These are phyloP conservation scores for Anas platyrhynchos DNA, from an alignment of 2,113 vertebrate species.

Conservation along the genomic window DNA sequence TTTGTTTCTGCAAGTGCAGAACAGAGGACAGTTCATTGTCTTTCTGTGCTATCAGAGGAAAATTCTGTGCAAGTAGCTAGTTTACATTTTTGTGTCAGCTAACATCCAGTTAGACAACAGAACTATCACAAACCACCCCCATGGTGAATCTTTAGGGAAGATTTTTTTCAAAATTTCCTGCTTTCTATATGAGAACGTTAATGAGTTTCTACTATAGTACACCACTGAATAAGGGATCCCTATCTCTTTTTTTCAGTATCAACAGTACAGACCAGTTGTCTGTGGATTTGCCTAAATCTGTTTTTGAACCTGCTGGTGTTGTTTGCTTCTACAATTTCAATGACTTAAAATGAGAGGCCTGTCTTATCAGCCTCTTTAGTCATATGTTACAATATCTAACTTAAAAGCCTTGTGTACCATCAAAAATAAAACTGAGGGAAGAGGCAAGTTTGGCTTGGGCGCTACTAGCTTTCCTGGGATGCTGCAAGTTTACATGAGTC, in stretches of 20 bases:
- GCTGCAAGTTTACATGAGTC: background rate
- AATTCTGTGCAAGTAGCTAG: background rate
- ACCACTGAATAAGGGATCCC: background rate
- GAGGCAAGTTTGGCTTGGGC: background rate
- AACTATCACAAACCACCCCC: background rate
- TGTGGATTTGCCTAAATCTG: background rate
- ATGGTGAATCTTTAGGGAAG: background rate
- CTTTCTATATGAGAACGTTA: background rate
- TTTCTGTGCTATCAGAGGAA: background rate
- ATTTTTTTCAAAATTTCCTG: background rate
- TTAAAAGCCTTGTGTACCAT: background rate
- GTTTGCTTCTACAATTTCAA: background rate
- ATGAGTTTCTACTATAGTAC: background rate
- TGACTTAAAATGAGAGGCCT: background rate
- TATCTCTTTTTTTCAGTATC: background rate
- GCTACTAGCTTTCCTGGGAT: background rate
- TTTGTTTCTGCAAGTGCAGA: background rate
- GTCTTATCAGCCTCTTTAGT: background rate
- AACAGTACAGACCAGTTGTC: background rate
- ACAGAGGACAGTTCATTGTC: background rate
- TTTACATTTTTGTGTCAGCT: background rate
- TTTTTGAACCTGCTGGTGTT: background rate
- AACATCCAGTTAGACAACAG: background rate
- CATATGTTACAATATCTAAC: background rate
- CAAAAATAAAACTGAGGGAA: background rate